Conservation (phyloP, 2,113 vertebrate species). For the Gambusia affinis region DNA sequence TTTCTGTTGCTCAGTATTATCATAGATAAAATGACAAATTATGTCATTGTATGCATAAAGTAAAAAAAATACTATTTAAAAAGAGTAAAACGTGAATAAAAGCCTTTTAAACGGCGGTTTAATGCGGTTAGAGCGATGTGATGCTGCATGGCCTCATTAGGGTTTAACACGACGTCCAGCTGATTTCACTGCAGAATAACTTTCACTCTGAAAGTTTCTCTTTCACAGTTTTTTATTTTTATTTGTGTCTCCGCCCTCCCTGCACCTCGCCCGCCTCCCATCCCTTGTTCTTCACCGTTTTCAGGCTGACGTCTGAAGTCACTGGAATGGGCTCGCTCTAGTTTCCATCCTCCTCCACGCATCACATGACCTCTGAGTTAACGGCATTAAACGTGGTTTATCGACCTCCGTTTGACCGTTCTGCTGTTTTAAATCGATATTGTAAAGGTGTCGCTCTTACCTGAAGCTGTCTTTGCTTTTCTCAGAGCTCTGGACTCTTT, state of each 20-base stretch:
- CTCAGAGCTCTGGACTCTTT: conserved; percentile 47
- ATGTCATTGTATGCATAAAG: too few relatives aligned
- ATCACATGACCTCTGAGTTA: conserved; percentile 85
- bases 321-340: conserved; percentile 96
- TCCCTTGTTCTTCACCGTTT: conserved; percentile 78
- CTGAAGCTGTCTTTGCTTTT: conserved; percentile 34
- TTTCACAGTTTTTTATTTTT: conserved; percentile 71
- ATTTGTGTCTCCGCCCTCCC: conserved; percentile 67
- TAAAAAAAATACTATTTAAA: conserved; percentile 7
- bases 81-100: background rate
- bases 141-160: conserved; percentile 54
- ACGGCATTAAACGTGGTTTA: conserved; percentile 78
- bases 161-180: conserved; percentile 8
- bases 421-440: conserved; percentile 68
- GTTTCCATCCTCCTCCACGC: conserved; percentile 82
- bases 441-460: conserved; percentile 59
- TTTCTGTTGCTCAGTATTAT: background rate
- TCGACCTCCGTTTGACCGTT: conserved; percentile 55
- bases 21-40: background rate
- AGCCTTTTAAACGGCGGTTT: conserved; percentile 12
- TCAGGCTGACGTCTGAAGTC: conserved; percentile 98
- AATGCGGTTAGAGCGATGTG: conserved; percentile 69
- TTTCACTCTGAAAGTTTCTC: conserved; percentile 60
- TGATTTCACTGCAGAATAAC: conserved; percentile 30
- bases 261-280: conserved; percentile 3